Conservation (phyloP, 1,140 invertebrate species). For the Heliothis virescens region DNA sequence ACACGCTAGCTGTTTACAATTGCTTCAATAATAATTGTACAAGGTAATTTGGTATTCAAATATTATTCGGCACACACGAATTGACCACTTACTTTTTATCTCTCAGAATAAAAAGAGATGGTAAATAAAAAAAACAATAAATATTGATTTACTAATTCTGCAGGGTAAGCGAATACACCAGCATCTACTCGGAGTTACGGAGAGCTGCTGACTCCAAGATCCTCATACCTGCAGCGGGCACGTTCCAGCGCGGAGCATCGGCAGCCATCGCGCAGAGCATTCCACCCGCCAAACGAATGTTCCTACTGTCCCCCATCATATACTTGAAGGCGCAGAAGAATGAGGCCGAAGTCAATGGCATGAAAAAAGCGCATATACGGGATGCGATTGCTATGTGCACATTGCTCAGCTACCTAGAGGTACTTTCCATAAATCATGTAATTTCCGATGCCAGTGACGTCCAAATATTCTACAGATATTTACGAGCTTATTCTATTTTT, state of each 20-base stretch:
- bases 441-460: no score
- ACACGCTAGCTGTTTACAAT: conserved; percentile 87
- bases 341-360: conserved; percentile 93
- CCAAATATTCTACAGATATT: no score
- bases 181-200: conserved; percentile 90
- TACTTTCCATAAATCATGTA: no score
- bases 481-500: conserved; percentile 24
- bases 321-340: conserved; percentile 95
- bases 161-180: conserved; percentile 89
- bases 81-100: no score
- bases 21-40: conserved; percentile 89
- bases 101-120: no score
- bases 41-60: conserved; percentile 81
- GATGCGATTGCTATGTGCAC: conserved; percentile 97
- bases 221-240: conserved; percentile 90
- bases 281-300: conserved; percentile 86
- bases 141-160: background rate
- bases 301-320: conserved; percentile 91
- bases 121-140: no score
- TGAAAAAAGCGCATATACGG: conserved; percentile 93
- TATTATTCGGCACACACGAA: no score
- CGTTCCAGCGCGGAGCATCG: conserved; percentile 91
- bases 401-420: conserved; percentile 95
- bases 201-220: conserved; percentile 89
- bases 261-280: conserved; percentile 91